A percentile compares a stretch with the other conserved stretches of the same genome.
phyloP scores from a whole-genome alignment of 30 jellyfish, hydroid and myxozoan species.

The Aurelia sp. region DNA sequence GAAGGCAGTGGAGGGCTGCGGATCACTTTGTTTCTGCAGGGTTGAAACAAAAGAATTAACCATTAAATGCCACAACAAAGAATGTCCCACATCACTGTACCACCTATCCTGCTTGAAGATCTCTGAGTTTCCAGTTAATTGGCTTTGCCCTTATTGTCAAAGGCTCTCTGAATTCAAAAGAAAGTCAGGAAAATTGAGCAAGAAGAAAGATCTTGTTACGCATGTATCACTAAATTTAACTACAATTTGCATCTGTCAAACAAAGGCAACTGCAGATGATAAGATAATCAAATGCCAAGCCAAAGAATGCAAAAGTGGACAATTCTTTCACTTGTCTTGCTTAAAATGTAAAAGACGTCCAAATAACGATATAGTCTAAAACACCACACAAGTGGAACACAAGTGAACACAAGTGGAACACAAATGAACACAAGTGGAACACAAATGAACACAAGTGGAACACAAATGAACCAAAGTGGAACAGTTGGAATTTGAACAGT shows the following conservation, averaged over 20 bases:
- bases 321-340: slow-evolving; percentile 41
- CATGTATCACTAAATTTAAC: slow-evolving; percentile 35
- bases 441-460: too few species aligned
- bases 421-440: too few species aligned
- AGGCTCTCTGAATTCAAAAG: slow-evolving; percentile 29
- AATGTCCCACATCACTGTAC: slow-evolving; percentile 45
- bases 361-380: slow-evolving; percentile 51
- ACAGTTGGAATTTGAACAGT: too few species aligned
- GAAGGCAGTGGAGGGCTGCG: slow-evolving; percentile 63
- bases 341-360: slow-evolving; percentile 56
- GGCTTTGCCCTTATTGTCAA: slow-evolving; percentile 51
- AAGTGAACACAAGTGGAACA: too few species aligned
- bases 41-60: slow-evolving; percentile 39
- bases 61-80: slow-evolving; percentile 15
- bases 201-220: slow-evolving; percentile 16
- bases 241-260: slow-evolving; percentile 59
- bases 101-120: slow-evolving; percentile 53
- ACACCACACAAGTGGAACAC: too few species aligned
- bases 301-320: slow-evolving; percentile 26
- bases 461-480: too few species aligned
- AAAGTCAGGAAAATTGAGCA: slow-evolving; percentile 32
- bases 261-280: slow-evolving; percentile 31
- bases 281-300: slow-evolving; percentile 32
- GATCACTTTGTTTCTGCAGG: slow-evolving; percentile 26
- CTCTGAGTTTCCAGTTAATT: slow-evolving; percentile 32